These are phyloP conservation scores for Silurus meridionalis DNA, from an alignment of 2,113 vertebrate species.

Conservation along the genomic window DNA sequence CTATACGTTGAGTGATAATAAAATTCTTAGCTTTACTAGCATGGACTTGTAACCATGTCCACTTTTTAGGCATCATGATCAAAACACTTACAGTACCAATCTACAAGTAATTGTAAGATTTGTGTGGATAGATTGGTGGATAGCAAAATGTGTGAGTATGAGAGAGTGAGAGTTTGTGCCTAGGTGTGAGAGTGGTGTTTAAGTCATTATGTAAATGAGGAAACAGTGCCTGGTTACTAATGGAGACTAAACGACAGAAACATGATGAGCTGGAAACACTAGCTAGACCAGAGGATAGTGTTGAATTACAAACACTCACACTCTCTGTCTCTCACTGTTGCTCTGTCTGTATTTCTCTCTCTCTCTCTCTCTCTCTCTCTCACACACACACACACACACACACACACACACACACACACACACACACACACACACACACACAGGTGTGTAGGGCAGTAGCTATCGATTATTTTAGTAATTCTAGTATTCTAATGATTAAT, in stretches of 20 bases:
- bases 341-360: background rate
- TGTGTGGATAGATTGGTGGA: background rate
- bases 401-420: too few relatives aligned
- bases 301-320: conserved; percentile 54
- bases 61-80: background rate
- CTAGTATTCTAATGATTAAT: too few relatives aligned
- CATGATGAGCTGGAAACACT: conserved; percentile 58
- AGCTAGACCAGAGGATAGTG: conserved; percentile 62
- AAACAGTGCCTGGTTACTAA: conserved; percentile 67
- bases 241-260: conserved; percentile 70
- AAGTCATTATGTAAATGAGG: conserved; percentile 64
- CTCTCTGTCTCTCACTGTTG: background rate
- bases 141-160: background rate
- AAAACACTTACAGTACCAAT: background rate
- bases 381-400: too few relatives aligned
- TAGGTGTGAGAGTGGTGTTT: conserved; percentile 51
- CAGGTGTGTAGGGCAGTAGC: too few relatives aligned
- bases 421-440: too few relatives aligned
- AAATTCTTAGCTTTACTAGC: background rate
- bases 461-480: too few relatives aligned
- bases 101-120: background rate
- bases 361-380: background rate
- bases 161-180: background rate
- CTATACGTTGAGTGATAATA: background rate
- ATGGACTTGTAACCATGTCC: background rate